A percentile compares a stretch with the other conserved stretches of the same genome.
Conservation (phyloP, 2,113 vertebrate genomes). For the Anhinga anhinga region DNA sequence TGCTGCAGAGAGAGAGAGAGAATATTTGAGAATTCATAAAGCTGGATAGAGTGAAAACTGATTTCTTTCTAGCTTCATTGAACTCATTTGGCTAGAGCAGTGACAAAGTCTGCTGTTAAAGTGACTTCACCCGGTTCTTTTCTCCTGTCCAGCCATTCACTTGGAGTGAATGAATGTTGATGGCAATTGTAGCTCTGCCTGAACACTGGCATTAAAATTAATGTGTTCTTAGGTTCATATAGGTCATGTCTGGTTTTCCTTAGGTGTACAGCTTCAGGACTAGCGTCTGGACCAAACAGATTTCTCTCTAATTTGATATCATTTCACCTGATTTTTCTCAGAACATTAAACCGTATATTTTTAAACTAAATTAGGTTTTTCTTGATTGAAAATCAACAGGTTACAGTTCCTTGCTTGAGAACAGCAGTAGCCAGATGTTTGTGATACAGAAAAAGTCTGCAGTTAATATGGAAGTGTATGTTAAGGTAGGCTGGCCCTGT, state of each 20-base stretch:
- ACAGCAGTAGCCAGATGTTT: background rate
- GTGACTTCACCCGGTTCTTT: background rate
- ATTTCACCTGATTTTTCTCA: background rate
- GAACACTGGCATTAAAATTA: background rate
- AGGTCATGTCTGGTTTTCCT: background rate
- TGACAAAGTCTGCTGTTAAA: background rate
- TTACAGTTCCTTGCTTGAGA: background rate
- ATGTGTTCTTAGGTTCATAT: background rate
- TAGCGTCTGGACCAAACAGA: background rate
- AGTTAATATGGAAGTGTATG: background rate
- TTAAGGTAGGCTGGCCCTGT: background rate
- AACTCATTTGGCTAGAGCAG: background rate
- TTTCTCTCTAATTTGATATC: background rate
- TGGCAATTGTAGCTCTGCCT: background rate
- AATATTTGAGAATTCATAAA: background rate
- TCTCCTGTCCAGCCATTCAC: background rate
- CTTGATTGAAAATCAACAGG: background rate
- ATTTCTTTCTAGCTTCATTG: background rate
- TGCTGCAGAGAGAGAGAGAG: background rate
- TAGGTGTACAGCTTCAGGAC: background rate
- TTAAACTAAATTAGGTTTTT: background rate
- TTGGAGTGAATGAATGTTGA: background rate
- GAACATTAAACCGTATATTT: background rate
- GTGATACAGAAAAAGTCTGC: background rate
- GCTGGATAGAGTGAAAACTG: background rate